These are phyloP conservation scores for Hippocampus barbouri DNA, from an alignment of 2,113 vertebrate genomes.

Conservation along the genomic window DNA sequence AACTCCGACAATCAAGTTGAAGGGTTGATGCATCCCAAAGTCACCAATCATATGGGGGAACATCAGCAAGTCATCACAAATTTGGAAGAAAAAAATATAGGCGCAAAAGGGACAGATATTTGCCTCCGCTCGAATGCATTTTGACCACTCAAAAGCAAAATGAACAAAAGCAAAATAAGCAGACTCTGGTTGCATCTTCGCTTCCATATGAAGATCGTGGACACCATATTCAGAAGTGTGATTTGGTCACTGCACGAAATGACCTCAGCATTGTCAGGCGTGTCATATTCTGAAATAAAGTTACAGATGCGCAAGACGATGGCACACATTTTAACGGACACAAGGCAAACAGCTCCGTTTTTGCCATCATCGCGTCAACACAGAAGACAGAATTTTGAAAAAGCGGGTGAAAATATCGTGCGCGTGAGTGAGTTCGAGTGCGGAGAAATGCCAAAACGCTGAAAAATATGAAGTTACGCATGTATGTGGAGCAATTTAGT, in stretches of 20 bases:
- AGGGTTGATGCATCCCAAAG: slow-evolving; percentile 6
- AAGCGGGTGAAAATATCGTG: background rate
- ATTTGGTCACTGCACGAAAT: background rate
- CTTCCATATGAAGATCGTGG: background rate
- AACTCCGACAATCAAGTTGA: background rate
- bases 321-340: background rate
- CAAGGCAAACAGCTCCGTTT: background rate
- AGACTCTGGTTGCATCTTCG: background rate
- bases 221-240: background rate
- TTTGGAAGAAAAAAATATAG: background rate
- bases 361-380: background rate
- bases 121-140: background rate
- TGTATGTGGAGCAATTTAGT: background rate
- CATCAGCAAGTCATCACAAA: background rate
- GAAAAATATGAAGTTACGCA: background rate
- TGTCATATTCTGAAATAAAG: background rate
- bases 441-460: background rate
- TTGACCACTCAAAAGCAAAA: background rate
- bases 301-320: background rate
- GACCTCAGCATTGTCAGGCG: background rate
- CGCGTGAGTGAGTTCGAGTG: background rate
- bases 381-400: background rate
- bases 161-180: background rate
- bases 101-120: background rate
- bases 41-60: slow-evolving; percentile 17